Evolutionary conservation across 2,888 invertebrate species (phyloP).

Genomic region (Eupithecia tripunctaria): DNA sequence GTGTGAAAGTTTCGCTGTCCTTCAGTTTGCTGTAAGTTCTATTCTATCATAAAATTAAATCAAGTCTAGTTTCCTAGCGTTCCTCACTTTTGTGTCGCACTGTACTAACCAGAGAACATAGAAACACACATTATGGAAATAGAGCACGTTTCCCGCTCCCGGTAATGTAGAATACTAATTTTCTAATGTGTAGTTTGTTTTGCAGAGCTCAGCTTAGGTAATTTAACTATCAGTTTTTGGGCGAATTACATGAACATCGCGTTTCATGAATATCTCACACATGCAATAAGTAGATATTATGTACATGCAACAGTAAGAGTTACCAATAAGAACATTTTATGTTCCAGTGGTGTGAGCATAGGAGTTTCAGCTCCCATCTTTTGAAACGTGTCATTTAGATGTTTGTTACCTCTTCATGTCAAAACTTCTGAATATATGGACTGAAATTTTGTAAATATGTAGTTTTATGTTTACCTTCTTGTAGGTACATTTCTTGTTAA

Average conservation of each 20-base stretch:
- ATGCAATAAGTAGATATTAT: not conserved
- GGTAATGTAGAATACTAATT: constrained; percentile 43
- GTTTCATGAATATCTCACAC: not conserved
- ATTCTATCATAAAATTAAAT: not conserved
- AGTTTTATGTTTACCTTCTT: too few species aligned
- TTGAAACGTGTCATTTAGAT: too few species aligned
- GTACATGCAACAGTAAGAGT: not conserved
- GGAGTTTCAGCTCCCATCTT: not conserved
- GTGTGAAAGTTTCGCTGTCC: not conserved
- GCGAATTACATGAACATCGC: constrained; percentile 14
- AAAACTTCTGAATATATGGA: too few species aligned
- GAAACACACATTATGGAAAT: constrained; percentile 40
- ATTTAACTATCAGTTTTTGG: constrained; percentile 32
- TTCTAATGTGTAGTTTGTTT: constrained; percentile 44
- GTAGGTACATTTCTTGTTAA: too few species aligned
- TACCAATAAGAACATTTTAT: not conserved
- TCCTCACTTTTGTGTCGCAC: not conserved
- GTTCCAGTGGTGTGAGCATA: not conserved
- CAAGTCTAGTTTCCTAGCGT: not conserved
- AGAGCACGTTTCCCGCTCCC: constrained; percentile 35
- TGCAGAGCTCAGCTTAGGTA: constrained; percentile 31
- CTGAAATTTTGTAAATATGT: too few species aligned
- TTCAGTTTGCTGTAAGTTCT: not conserved
- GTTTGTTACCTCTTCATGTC: too few species aligned
- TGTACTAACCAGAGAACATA: constrained; percentile 19